Percentiles rank a stretch among this genome's conserved stretches.
phyloP scores from a whole-genome alignment of 2,888 invertebrate species.

The Microctonus aethiopoides region DNA sequence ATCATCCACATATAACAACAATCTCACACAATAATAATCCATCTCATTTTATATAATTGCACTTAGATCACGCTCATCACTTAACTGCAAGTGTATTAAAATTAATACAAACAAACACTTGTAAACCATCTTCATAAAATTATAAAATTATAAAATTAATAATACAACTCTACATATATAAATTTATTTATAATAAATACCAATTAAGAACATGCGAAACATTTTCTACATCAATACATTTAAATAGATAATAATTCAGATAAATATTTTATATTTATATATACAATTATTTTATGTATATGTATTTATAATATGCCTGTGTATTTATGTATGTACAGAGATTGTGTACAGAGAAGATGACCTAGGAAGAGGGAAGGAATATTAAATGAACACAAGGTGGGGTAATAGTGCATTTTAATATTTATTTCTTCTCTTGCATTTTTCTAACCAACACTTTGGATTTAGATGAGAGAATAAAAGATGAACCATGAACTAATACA shows the following conservation, averaged over 20 bases:
- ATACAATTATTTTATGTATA: too few relatives aligned
- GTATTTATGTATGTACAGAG: background rate
- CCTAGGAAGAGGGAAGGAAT: too few relatives aligned
- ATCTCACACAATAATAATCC: background rate
- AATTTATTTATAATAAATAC: background rate
- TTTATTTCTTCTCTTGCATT: background rate
- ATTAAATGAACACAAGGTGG: background rate
- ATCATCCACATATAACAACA: background rate
- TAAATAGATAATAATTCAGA: too few relatives aligned
- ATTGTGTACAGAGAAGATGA: too few relatives aligned
- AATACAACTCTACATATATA: too few relatives aligned
- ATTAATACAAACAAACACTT: background rate
- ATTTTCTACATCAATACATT: too few relatives aligned
- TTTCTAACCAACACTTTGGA: background rate
- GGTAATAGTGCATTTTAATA: background rate
- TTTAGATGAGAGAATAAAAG: constrained; percentile 3
- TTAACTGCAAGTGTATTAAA: background rate
- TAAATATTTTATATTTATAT: too few relatives aligned
- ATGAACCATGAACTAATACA: constrained; percentile 10
- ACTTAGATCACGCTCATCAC: background rate
- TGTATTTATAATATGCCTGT: too few relatives aligned
- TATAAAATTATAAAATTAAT: background rate
- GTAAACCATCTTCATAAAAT: too few relatives aligned
- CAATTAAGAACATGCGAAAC: background rate
- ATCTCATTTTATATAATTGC: background rate